A percentile compares a stretch with the other conserved stretches of the same genome.
Evolutionary conservation across 2,888 invertebrate genomes (phyloP).

Genomic region (Andrena chrysosceles): DNA sequence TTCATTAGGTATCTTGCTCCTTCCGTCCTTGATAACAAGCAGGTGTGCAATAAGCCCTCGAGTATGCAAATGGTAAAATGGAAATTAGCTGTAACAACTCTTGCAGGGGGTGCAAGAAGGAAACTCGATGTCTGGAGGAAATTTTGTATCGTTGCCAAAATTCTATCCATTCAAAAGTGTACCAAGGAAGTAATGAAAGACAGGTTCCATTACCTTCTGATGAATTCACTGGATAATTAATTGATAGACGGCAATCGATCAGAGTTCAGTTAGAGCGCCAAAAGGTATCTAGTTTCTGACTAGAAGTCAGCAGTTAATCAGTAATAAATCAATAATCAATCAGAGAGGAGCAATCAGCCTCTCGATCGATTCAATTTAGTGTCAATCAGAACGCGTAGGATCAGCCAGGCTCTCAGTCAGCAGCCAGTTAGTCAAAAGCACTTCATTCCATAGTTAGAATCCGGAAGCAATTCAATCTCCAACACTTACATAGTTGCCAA

Average conservation of each 20-base stretch:
- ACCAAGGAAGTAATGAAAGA: background rate
- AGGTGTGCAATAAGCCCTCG: too few relatives aligned
- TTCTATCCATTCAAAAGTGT: background rate
- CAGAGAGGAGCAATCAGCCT: background rate
- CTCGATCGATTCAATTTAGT: constrained; percentile 3
- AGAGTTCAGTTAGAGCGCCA: background rate
- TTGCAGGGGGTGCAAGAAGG: too few relatives aligned
- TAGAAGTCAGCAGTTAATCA: constrained; percentile 1
- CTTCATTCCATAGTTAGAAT: too few relatives aligned
- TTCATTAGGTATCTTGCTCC: too few relatives aligned
- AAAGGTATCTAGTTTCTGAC: background rate
- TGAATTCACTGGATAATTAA: background rate
- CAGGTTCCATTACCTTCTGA: background rate
- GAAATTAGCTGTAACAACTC: too few relatives aligned
- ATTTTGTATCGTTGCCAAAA: background rate
- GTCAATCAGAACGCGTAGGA: background rate
- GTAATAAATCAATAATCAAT: constrained; percentile 3
- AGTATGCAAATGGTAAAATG: too few relatives aligned
- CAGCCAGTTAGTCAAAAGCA: background rate
- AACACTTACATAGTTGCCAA: too few relatives aligned
- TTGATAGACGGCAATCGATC: background rate
- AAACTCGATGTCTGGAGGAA: background rate
- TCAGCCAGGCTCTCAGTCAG: background rate
- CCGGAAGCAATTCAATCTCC: too few relatives aligned
- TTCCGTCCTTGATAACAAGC: too few relatives aligned